phyloP scores from a whole-genome alignment of 2,113 vertebrate species.

The Psophia crepitans region DNA sequence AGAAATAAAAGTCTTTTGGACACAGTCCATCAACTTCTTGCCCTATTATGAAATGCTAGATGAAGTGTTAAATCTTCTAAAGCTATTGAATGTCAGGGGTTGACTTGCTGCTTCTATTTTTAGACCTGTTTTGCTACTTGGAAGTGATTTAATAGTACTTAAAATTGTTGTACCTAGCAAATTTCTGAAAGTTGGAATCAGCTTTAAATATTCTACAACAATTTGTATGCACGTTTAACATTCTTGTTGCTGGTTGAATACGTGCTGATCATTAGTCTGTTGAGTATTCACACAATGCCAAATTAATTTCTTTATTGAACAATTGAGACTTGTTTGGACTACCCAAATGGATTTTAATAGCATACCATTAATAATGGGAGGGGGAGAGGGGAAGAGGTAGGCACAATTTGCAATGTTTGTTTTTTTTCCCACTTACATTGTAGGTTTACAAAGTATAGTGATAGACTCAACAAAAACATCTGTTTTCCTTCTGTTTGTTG shows the following conservation, averaged over 20 bases:
- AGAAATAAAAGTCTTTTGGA: neutral
- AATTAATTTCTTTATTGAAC: neutral
- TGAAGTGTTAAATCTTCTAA: neutral
- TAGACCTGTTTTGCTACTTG: neutral
- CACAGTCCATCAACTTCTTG: neutral
- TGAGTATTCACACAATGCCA: neutral
- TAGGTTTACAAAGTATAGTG: neutral
- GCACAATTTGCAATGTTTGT: neutral
- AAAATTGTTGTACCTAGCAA: neutral
- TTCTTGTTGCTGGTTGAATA: neutral
- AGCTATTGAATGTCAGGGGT: neutral
- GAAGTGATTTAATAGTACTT: neutral
- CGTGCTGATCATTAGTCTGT: neutral
- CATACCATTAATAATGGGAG: neutral
- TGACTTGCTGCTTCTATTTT: neutral
- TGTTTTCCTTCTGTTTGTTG: neutral
- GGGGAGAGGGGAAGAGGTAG: neutral
- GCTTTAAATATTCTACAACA: neutral
- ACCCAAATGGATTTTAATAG: neutral
- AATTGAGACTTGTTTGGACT: neutral
- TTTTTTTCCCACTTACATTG: neutral
- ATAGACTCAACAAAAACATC: neutral
- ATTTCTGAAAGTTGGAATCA: neutral
- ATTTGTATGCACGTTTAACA: neutral
- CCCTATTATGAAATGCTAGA: neutral